Conservation (phyloP, 2,888 invertebrate species). For the Erynnis tages region DNA sequence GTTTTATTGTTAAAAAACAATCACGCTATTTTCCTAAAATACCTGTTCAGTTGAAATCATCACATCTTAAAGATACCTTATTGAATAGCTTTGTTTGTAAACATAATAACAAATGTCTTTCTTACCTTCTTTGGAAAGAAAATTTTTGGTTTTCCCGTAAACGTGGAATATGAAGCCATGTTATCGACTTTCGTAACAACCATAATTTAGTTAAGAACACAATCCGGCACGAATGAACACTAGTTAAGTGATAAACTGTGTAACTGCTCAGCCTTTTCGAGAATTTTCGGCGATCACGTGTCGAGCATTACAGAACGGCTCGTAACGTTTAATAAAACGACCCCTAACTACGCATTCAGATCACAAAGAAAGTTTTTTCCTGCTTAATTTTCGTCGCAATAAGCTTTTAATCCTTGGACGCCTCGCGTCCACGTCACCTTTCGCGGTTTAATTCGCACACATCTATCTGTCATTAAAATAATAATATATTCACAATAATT, state of each 20-base stretch:
- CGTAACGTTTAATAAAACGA: slow-evolving; percentile 35
- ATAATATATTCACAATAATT: slow-evolving; percentile 46
- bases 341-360: slow-evolving; percentile 51
- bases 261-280: slow-evolving; percentile 56
- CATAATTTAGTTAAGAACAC: slow-evolving; percentile 72
- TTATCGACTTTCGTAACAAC: slow-evolving; percentile 77
- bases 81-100: slow-evolving; percentile 4
- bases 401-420: slow-evolving; percentile 68
- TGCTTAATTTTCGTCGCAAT: slow-evolving; percentile 67
- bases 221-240: slow-evolving; percentile 60
- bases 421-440: slow-evolving; percentile 71
- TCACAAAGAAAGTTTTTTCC: slow-evolving; percentile 64
- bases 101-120: slow-evolving; percentile 1
- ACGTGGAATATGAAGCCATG: slow-evolving; percentile 77
- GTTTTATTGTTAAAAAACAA: slow-evolving; percentile 10
- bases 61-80: not conserved
- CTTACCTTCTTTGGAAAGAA: slow-evolving; percentile 79
- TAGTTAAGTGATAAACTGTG: slow-evolving; percentile 50
- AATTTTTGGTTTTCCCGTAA: slow-evolving; percentile 77
- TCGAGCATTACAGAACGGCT: slow-evolving; percentile 28
- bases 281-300: slow-evolving; percentile 73
- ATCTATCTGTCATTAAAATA: slow-evolving; percentile 28
- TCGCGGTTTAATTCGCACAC: slow-evolving; percentile 48
- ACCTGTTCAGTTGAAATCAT: too few species aligned
- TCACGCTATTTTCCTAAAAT: too few species aligned